Percentiles rank a stretch among this genome's conserved stretches.
These are phyloP conservation scores for Phalanger gymnotis DNA, from an alignment of 2,797 vertebrate genomes.

Conservation along the genomic window DNA sequence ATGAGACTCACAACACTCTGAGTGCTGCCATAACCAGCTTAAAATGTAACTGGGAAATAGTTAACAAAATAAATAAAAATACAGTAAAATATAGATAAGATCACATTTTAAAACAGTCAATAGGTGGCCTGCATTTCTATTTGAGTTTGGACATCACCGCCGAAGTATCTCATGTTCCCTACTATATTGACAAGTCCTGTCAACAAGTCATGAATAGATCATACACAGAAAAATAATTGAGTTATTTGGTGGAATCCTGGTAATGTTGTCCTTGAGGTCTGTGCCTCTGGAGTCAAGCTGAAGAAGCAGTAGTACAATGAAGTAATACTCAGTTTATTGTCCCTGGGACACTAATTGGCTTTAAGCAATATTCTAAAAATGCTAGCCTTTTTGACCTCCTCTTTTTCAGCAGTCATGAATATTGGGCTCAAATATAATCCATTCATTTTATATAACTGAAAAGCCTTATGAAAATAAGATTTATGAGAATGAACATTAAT, in stretches of 20 bases:
- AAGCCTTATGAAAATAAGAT: not conserved
- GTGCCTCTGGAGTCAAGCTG: not conserved
- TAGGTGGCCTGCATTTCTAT: not conserved
- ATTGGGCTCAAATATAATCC: not conserved
- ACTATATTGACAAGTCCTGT: not conserved
- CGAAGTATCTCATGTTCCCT: not conserved
- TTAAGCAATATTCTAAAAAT: not conserved
- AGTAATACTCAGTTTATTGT: not conserved
- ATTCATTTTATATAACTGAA: conserved; percentile 2
- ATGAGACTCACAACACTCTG: not conserved
- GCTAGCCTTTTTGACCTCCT: not conserved
- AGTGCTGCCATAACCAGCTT: not conserved
- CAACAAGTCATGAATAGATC: not conserved
- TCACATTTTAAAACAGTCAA: not conserved
- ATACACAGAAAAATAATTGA: not conserved
- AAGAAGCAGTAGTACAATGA: not conserved
- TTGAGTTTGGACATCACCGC: not conserved
- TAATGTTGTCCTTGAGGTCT: not conserved
- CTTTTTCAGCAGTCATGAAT: conserved; percentile 1
- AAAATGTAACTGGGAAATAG: not conserved
- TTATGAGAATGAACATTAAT: not conserved
- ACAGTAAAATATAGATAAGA: not conserved
- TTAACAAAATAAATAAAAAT: not conserved
- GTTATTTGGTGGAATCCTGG: not conserved
- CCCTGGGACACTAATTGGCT: not conserved